Base-by-base conservation (phyloP, 1,140 invertebrate genomes). In the Zaprionus lachaisei region DNA sequence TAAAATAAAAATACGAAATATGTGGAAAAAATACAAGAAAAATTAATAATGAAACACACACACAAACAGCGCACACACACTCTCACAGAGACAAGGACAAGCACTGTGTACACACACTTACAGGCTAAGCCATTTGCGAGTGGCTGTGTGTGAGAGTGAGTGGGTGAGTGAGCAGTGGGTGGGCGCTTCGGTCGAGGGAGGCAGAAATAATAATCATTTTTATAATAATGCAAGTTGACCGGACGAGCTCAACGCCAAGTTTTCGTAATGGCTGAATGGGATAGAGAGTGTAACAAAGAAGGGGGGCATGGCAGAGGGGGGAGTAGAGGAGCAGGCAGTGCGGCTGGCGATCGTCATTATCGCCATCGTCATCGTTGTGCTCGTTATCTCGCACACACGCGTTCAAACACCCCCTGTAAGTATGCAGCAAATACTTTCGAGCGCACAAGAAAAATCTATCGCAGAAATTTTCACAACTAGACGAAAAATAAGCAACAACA, bases 1-100 rank as follows among this genome's bases (percentile, higher is more conserved):
- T 90, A 90, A 90, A 89, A 89, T 89, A 89, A 90, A 90, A 89
- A 89, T 89, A 89, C 79, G 81, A 89, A 89, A 86, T 87, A 78
- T 87, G 86, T 87, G 83, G 79, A 89, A 89, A 87, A 89, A 79
- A 79, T 75, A 83, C 63, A 73, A 85, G 85, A 76, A 90, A 90
- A 90, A 90, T 90, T 90, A 90, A 90, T 90, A 90, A 90, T 90
- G 86, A 90, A 90, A 77, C 78, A 69, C 83, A 87, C 86, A 82
- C 72, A 70, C 75, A 69, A 83, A 83, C 79, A 80, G 14, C 65
- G 60, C 47, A 69, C 64, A 83, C 26, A 69, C 57, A 65, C 28
- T 37, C 15, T 14, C 57, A 54, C 54, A 77, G 66, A 84, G 78
- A 81, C 78, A 89, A 84, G 81, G 81, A 87, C 78, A 89, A 79